phyloP scores from a whole-genome alignment of 2,797 vertebrate species.

The Diplodus puntazzo region DNA sequence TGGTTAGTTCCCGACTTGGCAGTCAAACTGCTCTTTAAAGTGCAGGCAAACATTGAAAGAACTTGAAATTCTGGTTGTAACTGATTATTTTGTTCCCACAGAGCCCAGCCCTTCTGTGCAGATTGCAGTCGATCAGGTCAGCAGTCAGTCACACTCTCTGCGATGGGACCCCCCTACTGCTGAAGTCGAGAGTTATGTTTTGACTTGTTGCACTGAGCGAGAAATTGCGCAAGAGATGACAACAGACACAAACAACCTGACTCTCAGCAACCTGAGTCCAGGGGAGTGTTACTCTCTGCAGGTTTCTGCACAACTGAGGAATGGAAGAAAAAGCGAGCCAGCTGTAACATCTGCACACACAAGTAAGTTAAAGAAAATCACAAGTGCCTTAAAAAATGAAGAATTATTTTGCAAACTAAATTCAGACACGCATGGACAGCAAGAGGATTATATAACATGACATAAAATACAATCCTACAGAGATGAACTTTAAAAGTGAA shows the following conservation, averaged over 20 bases:
- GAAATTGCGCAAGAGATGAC: not conserved
- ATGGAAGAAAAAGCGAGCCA: slow-evolving; percentile 26
- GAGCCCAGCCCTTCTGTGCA: slow-evolving; percentile 4
- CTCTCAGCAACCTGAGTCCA: slow-evolving; percentile 27
- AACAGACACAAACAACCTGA: slow-evolving; percentile 17
- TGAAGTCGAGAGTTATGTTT: slow-evolving; percentile 24
- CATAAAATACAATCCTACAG: too few species aligned
- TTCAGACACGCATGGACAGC: too few species aligned
- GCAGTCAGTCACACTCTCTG: slow-evolving; percentile 22
- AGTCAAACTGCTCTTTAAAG: not conserved
- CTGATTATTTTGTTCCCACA: not conserved
- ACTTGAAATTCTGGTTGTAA: not conserved
- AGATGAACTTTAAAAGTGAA: too few species aligned
- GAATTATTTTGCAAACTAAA: too few species aligned
- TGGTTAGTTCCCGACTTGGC: not conserved
- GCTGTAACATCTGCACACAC: slow-evolving; percentile 7
- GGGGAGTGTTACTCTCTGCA: too few species aligned
- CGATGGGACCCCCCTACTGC: slow-evolving; percentile 24
- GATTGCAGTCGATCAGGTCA: not conserved
- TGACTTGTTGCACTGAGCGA: not conserved
- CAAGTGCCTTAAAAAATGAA: too few species aligned
- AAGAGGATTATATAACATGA: too few species aligned
- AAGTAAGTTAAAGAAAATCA: slow-evolving; percentile 12
- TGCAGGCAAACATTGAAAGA: not conserved
- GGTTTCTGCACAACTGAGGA: slow-evolving; percentile 11